A percentile compares a stretch with the other conserved stretches of the same genome.
Evolutionary conservation across 2,888 invertebrate species (phyloP).

Genomic region (Polydrusus cervinus): DNA sequence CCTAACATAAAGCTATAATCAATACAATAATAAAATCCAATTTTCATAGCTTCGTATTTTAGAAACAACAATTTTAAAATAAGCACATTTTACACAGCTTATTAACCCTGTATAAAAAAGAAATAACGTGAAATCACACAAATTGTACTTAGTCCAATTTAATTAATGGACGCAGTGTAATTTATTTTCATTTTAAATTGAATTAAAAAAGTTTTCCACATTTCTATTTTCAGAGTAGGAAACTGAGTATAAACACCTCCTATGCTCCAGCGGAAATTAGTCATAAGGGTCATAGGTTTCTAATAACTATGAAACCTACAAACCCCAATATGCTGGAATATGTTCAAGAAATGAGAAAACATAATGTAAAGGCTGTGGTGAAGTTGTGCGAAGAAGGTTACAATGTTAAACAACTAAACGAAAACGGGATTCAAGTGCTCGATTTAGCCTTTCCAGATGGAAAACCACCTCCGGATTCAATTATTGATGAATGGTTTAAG

Average conservation of each 20-base stretch:
- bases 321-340: constrained; percentile 57
- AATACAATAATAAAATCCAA: too few relatives aligned
- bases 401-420: constrained; percentile 55
- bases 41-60: too few relatives aligned
- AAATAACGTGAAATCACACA: too few relatives aligned
- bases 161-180: too few relatives aligned
- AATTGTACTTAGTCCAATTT: too few relatives aligned
- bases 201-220: background rate
- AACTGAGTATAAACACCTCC: constrained; percentile 31
- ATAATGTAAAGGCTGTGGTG: constrained; percentile 56
- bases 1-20: too few relatives aligned
- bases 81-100: too few relatives aligned
- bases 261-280: constrained; percentile 55
- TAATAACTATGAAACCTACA: constrained; percentile 59
- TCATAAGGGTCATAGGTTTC: constrained; percentile 58
- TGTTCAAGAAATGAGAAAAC: constrained; percentile 58
- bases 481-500: constrained; percentile 56
- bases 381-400: constrained; percentile 59
- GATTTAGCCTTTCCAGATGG: constrained; percentile 59
- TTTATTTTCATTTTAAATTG: too few relatives aligned
- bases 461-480: constrained; percentile 56
- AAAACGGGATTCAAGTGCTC: constrained; percentile 57
- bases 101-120: too few relatives aligned
- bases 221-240: constrained; percentile 34
- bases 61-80: too few relatives aligned